Conservation (phyloP, 2,888 invertebrate species). For the Therioaphis trifolii region DNA sequence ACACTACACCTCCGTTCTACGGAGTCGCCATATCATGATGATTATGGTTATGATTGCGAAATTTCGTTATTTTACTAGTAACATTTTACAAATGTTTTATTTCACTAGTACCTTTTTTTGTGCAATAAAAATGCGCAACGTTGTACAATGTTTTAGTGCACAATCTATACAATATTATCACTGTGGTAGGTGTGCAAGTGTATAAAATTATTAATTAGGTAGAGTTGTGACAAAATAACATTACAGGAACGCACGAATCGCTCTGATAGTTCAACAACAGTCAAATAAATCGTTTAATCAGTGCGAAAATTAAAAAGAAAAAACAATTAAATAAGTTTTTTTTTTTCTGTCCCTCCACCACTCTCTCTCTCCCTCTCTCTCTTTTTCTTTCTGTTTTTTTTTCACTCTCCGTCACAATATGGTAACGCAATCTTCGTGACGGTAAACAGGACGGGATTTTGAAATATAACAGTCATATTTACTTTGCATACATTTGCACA, state of each 20-base stretch:
- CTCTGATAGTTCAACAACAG: constrained; percentile 23
- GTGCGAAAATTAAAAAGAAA: not conserved
- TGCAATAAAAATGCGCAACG: constrained; percentile 16
- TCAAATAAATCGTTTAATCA: constrained; percentile 32
- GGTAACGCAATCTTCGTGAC: constrained; percentile 6
- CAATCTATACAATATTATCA: not conserved
- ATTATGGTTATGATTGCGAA: too few species aligned
- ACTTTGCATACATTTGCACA: not conserved
- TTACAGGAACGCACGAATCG: constrained; percentile 27
- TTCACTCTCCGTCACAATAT: not conserved
- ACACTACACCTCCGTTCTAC: too few species aligned
- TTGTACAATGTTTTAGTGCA: not conserved
- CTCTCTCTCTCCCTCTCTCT: too few species aligned
- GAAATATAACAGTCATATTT: constrained; percentile 22
- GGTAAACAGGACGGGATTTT: constrained; percentile 17
- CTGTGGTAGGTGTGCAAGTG: too few species aligned
- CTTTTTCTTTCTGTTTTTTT: too few species aligned
- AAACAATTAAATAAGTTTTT: too few species aligned
- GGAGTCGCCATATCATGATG: too few species aligned
- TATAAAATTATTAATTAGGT: too few species aligned
- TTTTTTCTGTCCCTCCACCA: too few species aligned
- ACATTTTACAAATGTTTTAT: too few species aligned
- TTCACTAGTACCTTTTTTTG: constrained; percentile 8
- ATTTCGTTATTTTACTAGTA: too few species aligned
- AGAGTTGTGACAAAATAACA: not conserved